Evolutionary conservation across 2,113 vertebrate genomes (phyloP).

Genomic region (Numida meleagris): DNA sequence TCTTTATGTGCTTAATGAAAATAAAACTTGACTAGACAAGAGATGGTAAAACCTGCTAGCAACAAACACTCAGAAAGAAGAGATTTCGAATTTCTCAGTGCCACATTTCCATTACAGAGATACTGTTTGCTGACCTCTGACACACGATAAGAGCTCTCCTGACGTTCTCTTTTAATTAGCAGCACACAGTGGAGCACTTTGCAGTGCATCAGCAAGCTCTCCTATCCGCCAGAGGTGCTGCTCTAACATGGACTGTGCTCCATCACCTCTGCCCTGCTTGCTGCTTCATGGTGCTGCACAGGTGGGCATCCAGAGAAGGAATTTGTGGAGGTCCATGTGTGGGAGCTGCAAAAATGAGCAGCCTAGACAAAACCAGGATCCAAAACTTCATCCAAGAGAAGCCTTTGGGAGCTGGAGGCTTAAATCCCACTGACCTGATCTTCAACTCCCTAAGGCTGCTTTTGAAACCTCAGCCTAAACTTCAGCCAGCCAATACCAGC

Average conservation of each 20-base stretch:
- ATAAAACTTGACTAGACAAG: not conserved
- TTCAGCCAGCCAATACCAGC: not conserved
- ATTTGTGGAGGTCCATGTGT: accelerated
- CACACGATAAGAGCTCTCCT: not conserved
- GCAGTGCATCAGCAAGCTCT: not conserved
- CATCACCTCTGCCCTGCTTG: not conserved
- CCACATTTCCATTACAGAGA: not conserved
- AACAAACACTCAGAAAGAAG: not conserved
- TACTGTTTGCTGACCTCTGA: not conserved
- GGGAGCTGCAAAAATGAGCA: not conserved
- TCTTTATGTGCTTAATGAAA: not conserved
- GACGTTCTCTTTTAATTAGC: not conserved
- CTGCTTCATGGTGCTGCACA: not conserved
- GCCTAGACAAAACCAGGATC: not conserved
- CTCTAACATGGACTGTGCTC: not conserved
- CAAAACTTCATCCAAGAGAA: not conserved
- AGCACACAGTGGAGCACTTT: not conserved
- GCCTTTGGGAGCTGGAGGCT: not conserved
- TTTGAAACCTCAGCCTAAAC: not conserved
- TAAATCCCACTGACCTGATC: not conserved
- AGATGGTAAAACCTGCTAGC: not conserved
- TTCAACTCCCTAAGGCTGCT: not conserved
- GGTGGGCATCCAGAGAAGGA: not conserved
- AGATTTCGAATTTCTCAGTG: not conserved
- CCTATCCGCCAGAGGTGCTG: not conserved